Conservation (phyloP, 2,888 invertebrate genomes). For the Drosophila algonquin region DNA sequence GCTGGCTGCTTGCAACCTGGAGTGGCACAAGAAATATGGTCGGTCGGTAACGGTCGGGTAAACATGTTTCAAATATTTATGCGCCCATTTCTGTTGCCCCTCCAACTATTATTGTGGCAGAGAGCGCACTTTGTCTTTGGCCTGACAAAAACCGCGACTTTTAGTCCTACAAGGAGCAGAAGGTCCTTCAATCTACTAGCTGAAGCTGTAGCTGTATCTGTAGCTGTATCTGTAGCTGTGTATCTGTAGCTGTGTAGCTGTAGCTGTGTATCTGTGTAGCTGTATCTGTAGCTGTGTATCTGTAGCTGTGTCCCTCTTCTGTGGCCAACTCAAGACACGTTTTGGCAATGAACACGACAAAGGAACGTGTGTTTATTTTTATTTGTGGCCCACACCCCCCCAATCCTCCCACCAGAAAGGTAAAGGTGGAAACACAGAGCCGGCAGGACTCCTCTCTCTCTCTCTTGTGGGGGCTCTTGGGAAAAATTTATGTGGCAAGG, state of each 20-base stretch:
- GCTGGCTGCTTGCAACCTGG: neutral
- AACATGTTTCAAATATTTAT: conserved; percentile 72
- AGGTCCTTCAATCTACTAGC: neutral
- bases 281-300: neutral
- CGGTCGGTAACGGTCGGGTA: conserved; percentile 50
- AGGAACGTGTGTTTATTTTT: conserved; percentile 70
- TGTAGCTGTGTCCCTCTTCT: conserved; percentile 26
- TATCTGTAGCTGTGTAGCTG: neutral
- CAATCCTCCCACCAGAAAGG: conserved; percentile 9
- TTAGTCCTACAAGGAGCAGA: neutral
- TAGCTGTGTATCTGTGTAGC: neutral
- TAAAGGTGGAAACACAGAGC: conserved; percentile 13
- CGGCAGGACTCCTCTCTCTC: conserved; percentile 11
- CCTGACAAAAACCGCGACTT: conserved; percentile 56
- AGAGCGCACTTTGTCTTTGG: conserved; percentile 56
- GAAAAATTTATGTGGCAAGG: conserved; percentile 62
- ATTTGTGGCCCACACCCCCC: conserved; percentile 53
- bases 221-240: conserved; percentile 1
- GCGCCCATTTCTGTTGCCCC: conserved; percentile 17
- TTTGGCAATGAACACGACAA: conserved; percentile 68
- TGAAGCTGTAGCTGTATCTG: neutral
- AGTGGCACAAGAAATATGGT: neutral
- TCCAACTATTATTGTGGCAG: conserved; percentile 67
- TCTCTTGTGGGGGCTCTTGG: conserved; percentile 9
- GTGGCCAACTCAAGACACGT: conserved; percentile 57